Percentiles rank a stretch among this genome's conserved stretches.
Evolutionary conservation across 1,140 invertebrate species (phyloP).

Genomic region (Psilanteris sp.): DNA sequence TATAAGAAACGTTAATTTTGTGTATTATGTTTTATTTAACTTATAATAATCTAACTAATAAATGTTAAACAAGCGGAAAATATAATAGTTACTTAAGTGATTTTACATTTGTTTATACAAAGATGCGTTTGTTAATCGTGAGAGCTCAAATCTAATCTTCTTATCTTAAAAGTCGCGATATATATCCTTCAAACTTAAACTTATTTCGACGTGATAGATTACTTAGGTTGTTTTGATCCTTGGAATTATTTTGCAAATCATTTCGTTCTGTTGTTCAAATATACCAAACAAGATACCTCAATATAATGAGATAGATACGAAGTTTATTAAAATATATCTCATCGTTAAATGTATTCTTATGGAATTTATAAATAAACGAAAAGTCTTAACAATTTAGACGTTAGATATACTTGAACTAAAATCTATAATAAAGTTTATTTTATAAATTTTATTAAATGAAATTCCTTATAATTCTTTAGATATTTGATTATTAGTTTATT

Average conservation of each 20-base stretch:
- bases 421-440: no score
- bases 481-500: no score
- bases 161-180: conserved; percentile 61
- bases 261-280: conserved; percentile 48
- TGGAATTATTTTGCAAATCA: conserved; percentile 62
- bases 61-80: conserved; percentile 24
- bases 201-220: conserved; percentile 57
- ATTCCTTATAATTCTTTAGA: no score
- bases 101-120: conserved; percentile 40
- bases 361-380: no score
- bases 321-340: conserved; percentile 23
- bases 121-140: conserved; percentile 51
- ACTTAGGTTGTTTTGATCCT: conserved; percentile 58
- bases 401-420: no score
- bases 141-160: conserved; percentile 57
- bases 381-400: no score
- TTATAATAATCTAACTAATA: conserved; percentile 32
- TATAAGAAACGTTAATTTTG: conserved; percentile 37
- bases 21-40: conserved; percentile 12
- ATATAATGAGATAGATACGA: conserved; percentile 50
- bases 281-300: conserved; percentile 28
- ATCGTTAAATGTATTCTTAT: conserved; percentile 15
- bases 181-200: conserved; percentile 62
- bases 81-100: conserved; percentile 23
- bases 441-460: no score